Base-by-base conservation (phyloP, 2,888 invertebrate species). In the Ceriagrion tenellum region DNA sequence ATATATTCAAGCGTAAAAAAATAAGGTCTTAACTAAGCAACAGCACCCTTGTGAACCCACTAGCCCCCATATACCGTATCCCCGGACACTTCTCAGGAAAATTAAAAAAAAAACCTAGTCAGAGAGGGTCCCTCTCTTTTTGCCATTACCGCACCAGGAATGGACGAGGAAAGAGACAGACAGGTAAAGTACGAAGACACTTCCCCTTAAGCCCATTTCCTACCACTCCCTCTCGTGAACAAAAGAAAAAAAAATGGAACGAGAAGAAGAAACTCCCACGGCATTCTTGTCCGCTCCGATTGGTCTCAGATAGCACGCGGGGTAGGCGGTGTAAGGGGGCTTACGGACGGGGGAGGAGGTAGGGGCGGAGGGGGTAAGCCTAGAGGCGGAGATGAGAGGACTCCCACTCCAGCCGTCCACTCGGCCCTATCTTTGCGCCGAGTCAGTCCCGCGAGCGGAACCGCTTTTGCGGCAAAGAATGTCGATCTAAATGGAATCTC, bases 401-500 rank as follows among this genome's bases (percentile, higher is more conserved):
- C 59, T 59, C 59, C 59, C 59, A 59, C 16, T 47, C 59, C 59
- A 10, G 20, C 59, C 59, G 12, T 59, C 20, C 20, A 13, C 69
- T 26, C 26, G 10, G 47, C 47, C 47, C 47, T 47, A 47, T 47
- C 47, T 47, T 47, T 47, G 47, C 47, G 8, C 47, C 47, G 8
- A 47, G 47, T 47, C 47, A 10, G 69, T 69, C 47, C 69, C 69
- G 12, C 69, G n/a, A 69, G 12, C 69, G 69, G 69, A 69, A 69
- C 69, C 69, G 69, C 69, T 69, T 47, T 69, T 69, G 69, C 69
- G 69, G 69, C 69, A 26, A 69, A 69, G 69, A 69, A 69, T 69
- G 69, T 69, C 69, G 69, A 69, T 69, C 69, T 69, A 69, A 69
- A 69, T 69, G 69, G 69, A 69, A 69, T 69, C 69, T 69, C 69